Conservation (phyloP, 2,888 invertebrate genomes). For the Stomorhina lunata region DNA sequence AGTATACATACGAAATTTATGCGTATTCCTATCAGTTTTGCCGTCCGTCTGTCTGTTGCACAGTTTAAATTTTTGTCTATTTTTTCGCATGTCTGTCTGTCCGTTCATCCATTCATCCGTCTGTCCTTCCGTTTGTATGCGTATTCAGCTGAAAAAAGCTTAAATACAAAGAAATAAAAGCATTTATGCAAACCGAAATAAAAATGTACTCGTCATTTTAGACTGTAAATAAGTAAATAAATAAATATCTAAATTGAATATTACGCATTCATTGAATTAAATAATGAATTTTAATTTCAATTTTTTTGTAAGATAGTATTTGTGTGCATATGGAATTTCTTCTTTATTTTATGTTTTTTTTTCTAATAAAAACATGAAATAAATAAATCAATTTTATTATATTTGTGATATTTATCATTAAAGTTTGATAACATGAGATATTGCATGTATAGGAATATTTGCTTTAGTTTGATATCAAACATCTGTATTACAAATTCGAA, state of each 20-base stretch:
- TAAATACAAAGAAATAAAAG: background rate
- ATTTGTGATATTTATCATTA: background rate
- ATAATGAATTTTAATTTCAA: constrained; percentile 40
- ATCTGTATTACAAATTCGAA: background rate
- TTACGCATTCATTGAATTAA: constrained; percentile 48
- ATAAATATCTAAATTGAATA: constrained; percentile 35
- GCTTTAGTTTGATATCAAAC: constrained; percentile 9
- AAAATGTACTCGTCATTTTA: background rate
- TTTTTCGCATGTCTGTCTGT: background rate
- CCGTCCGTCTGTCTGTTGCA: background rate
- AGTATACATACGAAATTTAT: background rate
- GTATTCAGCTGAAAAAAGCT: constrained; percentile 5
- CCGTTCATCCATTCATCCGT: background rate
- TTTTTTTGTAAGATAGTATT: background rate
- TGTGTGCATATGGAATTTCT: background rate
- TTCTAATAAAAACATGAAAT: background rate
- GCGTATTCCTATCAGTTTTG: no score
- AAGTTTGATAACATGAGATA: background rate
- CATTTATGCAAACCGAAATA: constrained; percentile 24
- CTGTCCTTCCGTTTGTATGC: background rate
- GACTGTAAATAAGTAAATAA: constrained; percentile 11
- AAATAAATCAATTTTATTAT: background rate
- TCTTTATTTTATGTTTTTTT: background rate
- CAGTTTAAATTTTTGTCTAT: background rate
- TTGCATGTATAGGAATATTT: background rate